These are phyloP conservation scores for Epinotia ramella DNA, from an alignment of 2,888 invertebrate genomes.

Conservation along the genomic window DNA sequence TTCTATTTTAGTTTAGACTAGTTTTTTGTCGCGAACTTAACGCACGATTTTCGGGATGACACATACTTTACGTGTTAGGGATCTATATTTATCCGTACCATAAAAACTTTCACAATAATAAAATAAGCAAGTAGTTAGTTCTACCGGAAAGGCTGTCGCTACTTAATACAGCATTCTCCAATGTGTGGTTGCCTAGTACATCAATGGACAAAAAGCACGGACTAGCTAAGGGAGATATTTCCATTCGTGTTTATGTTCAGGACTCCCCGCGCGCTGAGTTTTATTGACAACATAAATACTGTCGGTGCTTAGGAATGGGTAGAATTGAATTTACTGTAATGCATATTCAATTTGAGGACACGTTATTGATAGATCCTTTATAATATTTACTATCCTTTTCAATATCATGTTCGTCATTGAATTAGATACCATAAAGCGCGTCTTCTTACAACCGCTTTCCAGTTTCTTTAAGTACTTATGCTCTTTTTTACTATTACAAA, in stretches of 20 bases:
- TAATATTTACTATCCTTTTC: background rate
- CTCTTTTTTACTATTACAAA: background rate
- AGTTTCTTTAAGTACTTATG: background rate
- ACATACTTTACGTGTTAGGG: too few relatives aligned
- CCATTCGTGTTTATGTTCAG: slow-evolving; percentile 49
- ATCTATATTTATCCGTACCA: too few relatives aligned
- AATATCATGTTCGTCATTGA: background rate
- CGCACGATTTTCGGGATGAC: too few relatives aligned
- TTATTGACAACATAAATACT: slow-evolving; percentile 81
- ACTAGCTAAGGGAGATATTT: slow-evolving; percentile 46
- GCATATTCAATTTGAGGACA: background rate
- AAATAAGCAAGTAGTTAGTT: background rate
- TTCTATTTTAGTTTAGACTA: background rate
- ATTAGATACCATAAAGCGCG: background rate
- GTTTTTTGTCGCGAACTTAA: background rate
- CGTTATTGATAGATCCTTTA: background rate
- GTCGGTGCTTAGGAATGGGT: slow-evolving; percentile 3
- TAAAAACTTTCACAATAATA: background rate
- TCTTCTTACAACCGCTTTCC: background rate
- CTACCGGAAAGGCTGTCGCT: background rate
- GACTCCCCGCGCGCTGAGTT: slow-evolving; percentile 59
- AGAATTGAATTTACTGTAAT: slow-evolving; percentile 15
- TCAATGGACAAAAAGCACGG: slow-evolving; percentile 34
- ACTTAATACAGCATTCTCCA: background rate
- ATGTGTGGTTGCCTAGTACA: slow-evolving; percentile 33